phyloP scores from a whole-genome alignment of 1,140 invertebrate genomes.

The Schlechtendalia chinensis region DNA sequence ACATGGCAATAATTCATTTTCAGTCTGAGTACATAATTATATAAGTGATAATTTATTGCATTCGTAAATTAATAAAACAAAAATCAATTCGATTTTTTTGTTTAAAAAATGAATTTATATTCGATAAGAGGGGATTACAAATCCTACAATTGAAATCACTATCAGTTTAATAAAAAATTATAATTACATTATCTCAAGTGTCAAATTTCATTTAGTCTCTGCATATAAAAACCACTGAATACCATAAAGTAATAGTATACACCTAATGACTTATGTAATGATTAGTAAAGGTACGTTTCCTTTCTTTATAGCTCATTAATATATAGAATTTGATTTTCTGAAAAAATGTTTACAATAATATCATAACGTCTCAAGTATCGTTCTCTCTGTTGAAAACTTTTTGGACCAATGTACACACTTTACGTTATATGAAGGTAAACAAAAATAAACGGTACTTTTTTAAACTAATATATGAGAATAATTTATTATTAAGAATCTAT shows the following conservation, averaged over 20 bases:
- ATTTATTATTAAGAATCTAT: neutral
- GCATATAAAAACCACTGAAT: no score
- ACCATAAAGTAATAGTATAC: neutral
- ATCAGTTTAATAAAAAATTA: no score
- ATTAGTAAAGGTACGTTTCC: neutral
- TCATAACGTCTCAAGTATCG: neutral
- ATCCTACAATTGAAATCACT: no score
- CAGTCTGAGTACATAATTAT: neutral
- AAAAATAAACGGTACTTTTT: slow-evolving; percentile 22
- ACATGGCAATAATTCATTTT: no score
- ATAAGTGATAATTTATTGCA: neutral
- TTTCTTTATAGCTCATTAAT: neutral
- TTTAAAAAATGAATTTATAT: neutral
- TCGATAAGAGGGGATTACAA: no score
- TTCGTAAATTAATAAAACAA: neutral
- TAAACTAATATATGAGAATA: slow-evolving; percentile 6
- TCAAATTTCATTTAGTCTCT: no score
- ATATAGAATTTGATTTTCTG: neutral
- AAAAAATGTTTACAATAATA: no score
- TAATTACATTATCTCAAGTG: no score
- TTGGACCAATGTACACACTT: neutral
- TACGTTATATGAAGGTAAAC: no score
- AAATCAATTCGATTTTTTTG: neutral
- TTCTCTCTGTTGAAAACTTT: neutral
- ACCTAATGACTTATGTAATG: neutral